Conservation (phyloP, 1,140 invertebrate genomes). For the Drosophila gunungcola region DNA sequence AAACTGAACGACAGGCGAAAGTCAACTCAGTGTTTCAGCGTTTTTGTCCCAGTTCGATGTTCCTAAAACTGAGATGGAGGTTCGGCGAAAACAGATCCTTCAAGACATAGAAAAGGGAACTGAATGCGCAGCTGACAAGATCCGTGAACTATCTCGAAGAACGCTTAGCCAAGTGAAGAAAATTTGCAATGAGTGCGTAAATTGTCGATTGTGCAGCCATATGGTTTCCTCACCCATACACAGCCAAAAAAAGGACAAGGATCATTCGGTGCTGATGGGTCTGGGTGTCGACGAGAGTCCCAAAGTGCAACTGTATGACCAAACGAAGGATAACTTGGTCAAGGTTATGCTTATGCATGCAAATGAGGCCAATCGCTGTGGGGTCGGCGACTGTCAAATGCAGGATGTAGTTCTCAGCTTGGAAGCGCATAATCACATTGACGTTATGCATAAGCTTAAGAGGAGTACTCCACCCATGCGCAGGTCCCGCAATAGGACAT, state of each 20-base stretch:
- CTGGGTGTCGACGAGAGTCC: not conserved
- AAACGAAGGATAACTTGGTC: not conserved
- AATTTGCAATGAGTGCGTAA: not conserved
- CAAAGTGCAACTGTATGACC: not conserved
- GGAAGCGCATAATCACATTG: not conserved
- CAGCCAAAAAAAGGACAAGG: not conserved
- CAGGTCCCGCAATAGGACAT: not conserved
- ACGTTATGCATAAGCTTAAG: too few species aligned
- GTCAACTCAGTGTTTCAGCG: not conserved
- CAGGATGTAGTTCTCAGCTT: not conserved
- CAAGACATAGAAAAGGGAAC: slow-evolving; percentile 49
- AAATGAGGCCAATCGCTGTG: not conserved
- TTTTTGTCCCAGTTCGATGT: slow-evolving; percentile 13
- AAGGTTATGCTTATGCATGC: slow-evolving; percentile 16
- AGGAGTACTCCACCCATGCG: too few species aligned
- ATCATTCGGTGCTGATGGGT: slow-evolving; percentile 18
- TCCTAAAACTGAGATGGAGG: not conserved
- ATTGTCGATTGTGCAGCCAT: slow-evolving; percentile 1
- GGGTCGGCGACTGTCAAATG: not conserved
- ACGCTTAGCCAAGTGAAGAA: not conserved
- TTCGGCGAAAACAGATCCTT: slow-evolving; percentile 5
- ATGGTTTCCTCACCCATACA: not conserved
- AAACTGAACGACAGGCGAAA: slow-evolving; percentile 1
- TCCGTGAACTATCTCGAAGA: not conserved
- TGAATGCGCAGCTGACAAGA: slow-evolving; percentile 14